Conservation (phyloP, 2,888 invertebrate species). For the Limnephilus marmoratus region DNA sequence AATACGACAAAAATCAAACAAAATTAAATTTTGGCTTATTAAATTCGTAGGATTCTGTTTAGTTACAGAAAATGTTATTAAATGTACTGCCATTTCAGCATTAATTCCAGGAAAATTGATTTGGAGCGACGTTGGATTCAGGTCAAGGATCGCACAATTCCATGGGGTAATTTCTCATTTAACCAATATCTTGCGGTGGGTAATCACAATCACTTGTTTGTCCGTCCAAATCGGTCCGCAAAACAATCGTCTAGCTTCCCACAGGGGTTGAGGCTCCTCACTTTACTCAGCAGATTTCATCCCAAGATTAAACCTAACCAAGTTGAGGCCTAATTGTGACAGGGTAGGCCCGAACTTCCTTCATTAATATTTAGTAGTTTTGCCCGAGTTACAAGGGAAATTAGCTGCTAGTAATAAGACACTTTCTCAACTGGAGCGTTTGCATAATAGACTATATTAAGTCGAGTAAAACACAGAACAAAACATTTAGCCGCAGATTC, state of each 20-base stretch:
- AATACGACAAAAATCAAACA: too few relatives aligned
- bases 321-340: constrained; percentile 63
- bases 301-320: constrained; percentile 46
- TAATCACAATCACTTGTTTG: constrained; percentile 20
- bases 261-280: constrained; percentile 26
- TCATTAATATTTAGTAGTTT: constrained; percentile 65
- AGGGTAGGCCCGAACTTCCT: constrained; percentile 60
- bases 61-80: too few relatives aligned
- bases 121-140: not conserved
- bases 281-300: constrained; percentile 40
- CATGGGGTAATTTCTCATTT: not conserved
- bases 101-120: not conserved
- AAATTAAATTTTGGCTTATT: too few relatives aligned
- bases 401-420: constrained; percentile 53
- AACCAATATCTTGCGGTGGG: not conserved
- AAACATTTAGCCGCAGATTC: constrained; percentile 42
- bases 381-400: constrained; percentile 53
- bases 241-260: constrained; percentile 22
- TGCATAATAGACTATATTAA: constrained; percentile 50
- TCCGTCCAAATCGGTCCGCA: constrained; percentile 24
- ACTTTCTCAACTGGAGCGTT: constrained; percentile 48
- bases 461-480: constrained; percentile 41
- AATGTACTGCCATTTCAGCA: not conserved
- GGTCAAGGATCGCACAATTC: not conserved
- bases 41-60: too few relatives aligned